Conservation (phyloP, 2,113 vertebrate species). For the Gracilinanus agilis region DNA sequence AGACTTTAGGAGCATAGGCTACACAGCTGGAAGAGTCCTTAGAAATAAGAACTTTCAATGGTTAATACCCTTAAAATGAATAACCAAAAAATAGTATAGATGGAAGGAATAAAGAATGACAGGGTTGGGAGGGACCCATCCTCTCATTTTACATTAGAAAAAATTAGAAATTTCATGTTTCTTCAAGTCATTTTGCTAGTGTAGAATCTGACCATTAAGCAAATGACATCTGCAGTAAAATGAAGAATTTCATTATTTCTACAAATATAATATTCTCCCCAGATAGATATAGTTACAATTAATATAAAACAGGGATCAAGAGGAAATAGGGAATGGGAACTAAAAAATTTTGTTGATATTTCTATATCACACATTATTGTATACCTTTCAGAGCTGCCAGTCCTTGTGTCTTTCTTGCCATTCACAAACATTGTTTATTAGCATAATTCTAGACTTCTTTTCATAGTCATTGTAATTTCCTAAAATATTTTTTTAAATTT, state of each 20-base stretch:
- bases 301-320: background rate
- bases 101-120: background rate
- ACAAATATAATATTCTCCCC: rapidly evolving
- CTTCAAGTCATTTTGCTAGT: background rate
- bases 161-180: background rate
- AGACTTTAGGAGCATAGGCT: background rate
- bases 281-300: background rate
- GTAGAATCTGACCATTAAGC: background rate
- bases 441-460: background rate
- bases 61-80: background rate
- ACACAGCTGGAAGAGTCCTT: background rate
- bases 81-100: background rate
- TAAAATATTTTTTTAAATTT: background rate
- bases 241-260: background rate
- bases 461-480: background rate
- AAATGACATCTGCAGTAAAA: no score
- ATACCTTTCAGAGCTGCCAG: no score
- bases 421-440: background rate
- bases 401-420: background rate
- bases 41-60: background rate
- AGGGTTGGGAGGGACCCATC: background rate
- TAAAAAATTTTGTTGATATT: background rate
- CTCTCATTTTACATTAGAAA: background rate
- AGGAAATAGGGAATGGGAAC: background rate
- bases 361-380: rapidly evolving